Evolutionary conservation across 2,113 vertebrate species (phyloP), one percentile per base, ranked within the genome.

Genomic region (Sorex araneus): DNA sequence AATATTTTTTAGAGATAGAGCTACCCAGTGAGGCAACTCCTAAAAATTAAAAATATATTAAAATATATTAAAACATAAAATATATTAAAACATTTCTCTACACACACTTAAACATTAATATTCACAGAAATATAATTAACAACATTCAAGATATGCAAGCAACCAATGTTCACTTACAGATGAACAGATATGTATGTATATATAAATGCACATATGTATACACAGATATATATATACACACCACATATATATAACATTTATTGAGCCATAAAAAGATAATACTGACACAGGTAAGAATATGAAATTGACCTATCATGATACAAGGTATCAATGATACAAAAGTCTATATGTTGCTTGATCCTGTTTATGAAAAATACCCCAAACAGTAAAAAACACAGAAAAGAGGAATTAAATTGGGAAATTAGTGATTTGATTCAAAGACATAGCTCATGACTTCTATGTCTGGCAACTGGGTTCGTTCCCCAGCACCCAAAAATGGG

Each of bases 351-450:
- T 30, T 63, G 3, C 45, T 7, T 43, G 0, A 70, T 50, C 85
- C 40, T 3, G 73, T 82, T 89, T 81, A 81, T 71, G n/a, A 45
- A 25, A 89, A 85, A 85, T 57, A 57, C 28, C 21, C 27, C 60
- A 2, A 85, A 92, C 28, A 15, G 18, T 12, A 82, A 89, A 63
- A 19, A 2, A 7, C 60, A 57, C 19, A n/a, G 70, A 64, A 43
- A 43, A 32, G n/a, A 67, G 66, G 12, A 66, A 25, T 13, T n/a
- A 82, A 13, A 88, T 40, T 36, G 15, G 11, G 50, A 54, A 54
- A 54, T 18, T 54, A 18, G 54, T 18, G 54, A 21, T 57, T 18
- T 57, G 54, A 2, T 13, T 57, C 54, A 57, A 21, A 15, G 54
- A 21, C 54, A 57, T 57, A 57, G 54, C 18, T 21, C 54, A 57